Evolutionary conservation across 2,888 invertebrate genomes (phyloP).

Genomic region (Tillus elongatus): DNA sequence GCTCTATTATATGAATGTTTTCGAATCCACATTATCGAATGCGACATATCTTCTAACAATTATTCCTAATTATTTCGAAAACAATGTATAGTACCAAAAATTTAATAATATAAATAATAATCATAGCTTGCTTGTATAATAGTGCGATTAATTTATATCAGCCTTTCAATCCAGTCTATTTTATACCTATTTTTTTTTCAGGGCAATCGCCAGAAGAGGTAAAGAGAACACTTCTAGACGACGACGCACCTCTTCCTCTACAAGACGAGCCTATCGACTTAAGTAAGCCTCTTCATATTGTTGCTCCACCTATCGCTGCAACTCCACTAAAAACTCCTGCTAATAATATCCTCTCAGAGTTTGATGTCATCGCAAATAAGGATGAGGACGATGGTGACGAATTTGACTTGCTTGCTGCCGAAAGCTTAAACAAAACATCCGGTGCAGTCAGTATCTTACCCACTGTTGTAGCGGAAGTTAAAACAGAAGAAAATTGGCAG

Average conservation of each 20-base stretch:
- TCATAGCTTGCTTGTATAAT: too few relatives aligned
- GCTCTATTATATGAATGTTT: too few relatives aligned
- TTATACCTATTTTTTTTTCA: too few relatives aligned
- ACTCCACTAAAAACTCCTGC: constrained; percentile 12
- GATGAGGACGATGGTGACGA: constrained; percentile 65
- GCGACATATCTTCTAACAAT: too few relatives aligned
- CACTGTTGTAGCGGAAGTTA: constrained; percentile 40
- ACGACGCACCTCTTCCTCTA: constrained; percentile 56
- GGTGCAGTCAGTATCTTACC: constrained; percentile 39
- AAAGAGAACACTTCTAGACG: constrained; percentile 61
- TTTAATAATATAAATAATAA: too few relatives aligned
- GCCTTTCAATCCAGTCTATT: too few relatives aligned
- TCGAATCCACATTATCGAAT: too few relatives aligned
- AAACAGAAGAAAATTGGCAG: constrained; percentile 55
- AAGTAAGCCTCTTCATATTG: constrained; percentile 49
- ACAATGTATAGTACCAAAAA: too few relatives aligned
- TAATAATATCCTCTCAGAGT: constrained; percentile 36
- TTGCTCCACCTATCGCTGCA: constrained; percentile 17
- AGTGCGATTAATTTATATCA: too few relatives aligned
- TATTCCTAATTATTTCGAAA: too few relatives aligned
- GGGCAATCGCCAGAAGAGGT: constrained; percentile 28
- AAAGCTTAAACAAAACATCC: constrained; percentile 55
- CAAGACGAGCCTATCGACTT: constrained; percentile 63
- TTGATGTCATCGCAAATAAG: constrained; percentile 41
- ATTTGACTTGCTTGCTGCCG: constrained; percentile 68